Evolutionary conservation across 2,797 vertebrate species (phyloP), one percentile per base, ranked within the genome.

Genomic region (Tenualosa ilisha): DNA sequence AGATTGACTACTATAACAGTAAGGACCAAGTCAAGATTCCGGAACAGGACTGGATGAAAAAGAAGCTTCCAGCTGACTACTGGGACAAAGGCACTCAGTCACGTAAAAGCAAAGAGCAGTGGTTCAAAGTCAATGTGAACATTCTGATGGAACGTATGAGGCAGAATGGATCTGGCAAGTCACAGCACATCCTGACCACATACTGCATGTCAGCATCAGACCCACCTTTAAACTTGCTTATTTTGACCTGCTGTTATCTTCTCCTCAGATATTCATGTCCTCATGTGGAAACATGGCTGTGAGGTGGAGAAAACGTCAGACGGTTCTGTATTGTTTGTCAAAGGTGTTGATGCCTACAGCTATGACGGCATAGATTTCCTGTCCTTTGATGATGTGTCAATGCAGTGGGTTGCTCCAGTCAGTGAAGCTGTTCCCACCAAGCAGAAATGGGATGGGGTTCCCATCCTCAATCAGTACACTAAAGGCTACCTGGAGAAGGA

Each of bases 1-100:
- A 91, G 84, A 95, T 96, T 11, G 95, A 96, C 83, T 95, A 94
- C 92, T 96, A 87, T 9, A 93, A 93, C 90, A 95, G 91, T 0
- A 0, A 43, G 0, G 0, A 0, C 0, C 12, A 84, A 81, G 0
- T 0, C 0, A 96, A 94, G 20, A 65, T 92, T 79, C 92, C 94
- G 85, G 93, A 49, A 51, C 92, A 94, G 89, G 0, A 0, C 0
- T 96, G 95, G 95, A 95, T 96, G 94, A 0, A 2, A 0, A 0
- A 88, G 0, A 15, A 84, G 81, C 22, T 91, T 85, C 2, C 2
- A 0, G 0, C 9, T 0, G 89, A 89, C 84, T 91, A 91, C 88
- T 91, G 90, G 89, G 84, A 86, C 0, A 87, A 90, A 85, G 89
- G 89, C 22, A 87, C 90, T 15, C 82, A 83, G 87, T 89, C 90